Conservation (phyloP, 2,113 vertebrate genomes). For the Dolichotis patagonum region DNA sequence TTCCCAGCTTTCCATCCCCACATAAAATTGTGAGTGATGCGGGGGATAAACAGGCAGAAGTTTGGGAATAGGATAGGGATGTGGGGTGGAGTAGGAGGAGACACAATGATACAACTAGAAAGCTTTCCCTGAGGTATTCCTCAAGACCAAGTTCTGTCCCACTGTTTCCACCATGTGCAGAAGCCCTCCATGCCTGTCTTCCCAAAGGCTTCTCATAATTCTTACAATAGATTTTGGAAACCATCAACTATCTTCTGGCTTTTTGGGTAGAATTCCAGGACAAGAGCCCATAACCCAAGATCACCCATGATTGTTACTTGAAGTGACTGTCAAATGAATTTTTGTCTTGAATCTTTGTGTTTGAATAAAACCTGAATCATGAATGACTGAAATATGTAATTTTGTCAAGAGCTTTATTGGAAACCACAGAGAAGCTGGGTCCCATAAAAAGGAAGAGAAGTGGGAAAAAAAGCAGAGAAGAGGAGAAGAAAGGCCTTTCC, state of each 20-base stretch:
- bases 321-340: not conserved
- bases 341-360: not conserved
- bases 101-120: not conserved
- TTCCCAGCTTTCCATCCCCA: not conserved
- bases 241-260: not conserved
- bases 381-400: not conserved
- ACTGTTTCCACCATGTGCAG: not conserved
- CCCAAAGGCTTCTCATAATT: not conserved
- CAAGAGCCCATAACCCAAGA: not conserved
- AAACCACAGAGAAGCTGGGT: not conserved
- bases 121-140: not conserved
- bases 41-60: not conserved
- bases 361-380: not conserved
- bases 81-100: not conserved
- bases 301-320: not conserved
- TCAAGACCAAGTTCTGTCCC: too few relatives aligned
- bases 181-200: not conserved
- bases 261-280: not conserved
- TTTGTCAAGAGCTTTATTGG: not conserved
- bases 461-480: too few relatives aligned
- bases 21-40: not conserved
- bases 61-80: too few relatives aligned
- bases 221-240: not conserved
- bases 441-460: not conserved
- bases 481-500: too few relatives aligned